Percentiles rank a stretch among this genome's conserved stretches.
These are phyloP conservation scores for Drosophila rhopaloa DNA, from an alignment of 1,140 invertebrate species.

Conservation along the genomic window DNA sequence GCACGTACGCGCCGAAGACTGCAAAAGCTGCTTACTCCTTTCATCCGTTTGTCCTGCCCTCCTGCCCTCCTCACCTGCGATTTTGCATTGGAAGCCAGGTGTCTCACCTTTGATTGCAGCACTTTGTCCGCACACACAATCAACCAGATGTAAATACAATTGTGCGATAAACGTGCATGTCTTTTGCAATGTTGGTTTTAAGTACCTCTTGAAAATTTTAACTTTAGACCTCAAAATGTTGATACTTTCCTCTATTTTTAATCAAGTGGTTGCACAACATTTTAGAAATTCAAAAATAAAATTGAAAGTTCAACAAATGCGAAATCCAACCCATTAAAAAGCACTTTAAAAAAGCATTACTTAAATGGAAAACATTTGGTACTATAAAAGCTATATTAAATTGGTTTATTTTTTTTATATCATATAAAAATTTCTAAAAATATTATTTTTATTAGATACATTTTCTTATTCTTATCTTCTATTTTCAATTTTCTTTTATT, in stretches of 20 bases:
- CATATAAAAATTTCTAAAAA: neutral
- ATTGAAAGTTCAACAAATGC: too few species aligned
- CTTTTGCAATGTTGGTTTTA: slow-evolving; percentile 35
- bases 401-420: too few species aligned
- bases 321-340: too few species aligned
- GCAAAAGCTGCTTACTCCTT: slow-evolving; percentile 67
- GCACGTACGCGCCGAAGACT: slow-evolving; percentile 56
- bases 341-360: too few species aligned
- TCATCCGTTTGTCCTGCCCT: slow-evolving; percentile 28
- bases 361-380: too few species aligned
- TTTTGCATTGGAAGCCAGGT: slow-evolving; percentile 46
- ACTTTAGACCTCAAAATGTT: slow-evolving; percentile 8
- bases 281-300: too few species aligned
- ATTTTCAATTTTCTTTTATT: too few species aligned
- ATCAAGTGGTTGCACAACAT: neutral
- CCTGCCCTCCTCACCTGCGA: slow-evolving; percentile 14
- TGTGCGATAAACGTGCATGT: slow-evolving; percentile 53
- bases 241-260: neutral
- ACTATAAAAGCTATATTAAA: too few species aligned
- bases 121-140: slow-evolving; percentile 61
- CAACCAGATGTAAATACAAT: slow-evolving; percentile 64
- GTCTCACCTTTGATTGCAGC: slow-evolving; percentile 66
- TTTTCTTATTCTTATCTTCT: too few species aligned
- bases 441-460: too few species aligned
- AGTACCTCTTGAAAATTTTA: slow-evolving; percentile 11